Evolutionary conservation across 1,140 invertebrate genomes (phyloP).

Genomic region (Orius insidiosus): DNA sequence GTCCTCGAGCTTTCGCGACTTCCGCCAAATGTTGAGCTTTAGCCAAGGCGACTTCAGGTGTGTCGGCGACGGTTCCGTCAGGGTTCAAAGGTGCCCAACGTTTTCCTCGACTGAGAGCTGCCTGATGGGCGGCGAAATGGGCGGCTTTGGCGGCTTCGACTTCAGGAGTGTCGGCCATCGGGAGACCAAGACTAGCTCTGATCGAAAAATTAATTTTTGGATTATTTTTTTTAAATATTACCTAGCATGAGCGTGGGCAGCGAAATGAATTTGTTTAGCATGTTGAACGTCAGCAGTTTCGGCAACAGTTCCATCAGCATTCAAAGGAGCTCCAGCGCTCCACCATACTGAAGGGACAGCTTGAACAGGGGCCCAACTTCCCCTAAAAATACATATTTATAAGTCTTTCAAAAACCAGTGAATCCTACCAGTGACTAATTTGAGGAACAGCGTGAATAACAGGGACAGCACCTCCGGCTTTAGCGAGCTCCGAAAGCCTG

Average conservation of each 20-base stretch:
- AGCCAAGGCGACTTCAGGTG: constrained; percentile 37
- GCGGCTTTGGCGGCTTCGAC: constrained; percentile 32
- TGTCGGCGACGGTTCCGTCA: constrained; percentile 28
- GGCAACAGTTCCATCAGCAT: constrained; percentile 33
- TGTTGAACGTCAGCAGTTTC: constrained; percentile 34
- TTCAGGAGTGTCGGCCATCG: constrained; percentile 23
- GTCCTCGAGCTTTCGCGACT: constrained; percentile 28
- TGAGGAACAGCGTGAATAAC: too few relatives aligned
- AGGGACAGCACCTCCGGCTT: constrained; percentile 18
- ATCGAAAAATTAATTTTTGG: not conserved
- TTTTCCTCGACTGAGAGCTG: constrained; percentile 22
- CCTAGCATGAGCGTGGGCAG: constrained; percentile 36
- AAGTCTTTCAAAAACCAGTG: too few relatives aligned
- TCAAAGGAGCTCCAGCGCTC: too few relatives aligned
- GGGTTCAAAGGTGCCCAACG: not conserved
- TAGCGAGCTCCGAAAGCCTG: constrained; percentile 23
- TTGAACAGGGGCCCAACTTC: too few relatives aligned
- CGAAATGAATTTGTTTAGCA: constrained; percentile 29
- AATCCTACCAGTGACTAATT: too few relatives aligned
- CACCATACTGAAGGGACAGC: constrained; percentile 24
- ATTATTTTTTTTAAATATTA: not conserved
- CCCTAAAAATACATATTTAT: not conserved
- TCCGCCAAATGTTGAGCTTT: constrained; percentile 36
- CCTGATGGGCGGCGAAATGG: constrained; percentile 34
- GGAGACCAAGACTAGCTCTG: constrained; percentile 25